These are phyloP conservation scores for Porites lutea DNA, from an alignment of 64 coral and sea anemone genomes.

Conservation along the genomic window DNA sequence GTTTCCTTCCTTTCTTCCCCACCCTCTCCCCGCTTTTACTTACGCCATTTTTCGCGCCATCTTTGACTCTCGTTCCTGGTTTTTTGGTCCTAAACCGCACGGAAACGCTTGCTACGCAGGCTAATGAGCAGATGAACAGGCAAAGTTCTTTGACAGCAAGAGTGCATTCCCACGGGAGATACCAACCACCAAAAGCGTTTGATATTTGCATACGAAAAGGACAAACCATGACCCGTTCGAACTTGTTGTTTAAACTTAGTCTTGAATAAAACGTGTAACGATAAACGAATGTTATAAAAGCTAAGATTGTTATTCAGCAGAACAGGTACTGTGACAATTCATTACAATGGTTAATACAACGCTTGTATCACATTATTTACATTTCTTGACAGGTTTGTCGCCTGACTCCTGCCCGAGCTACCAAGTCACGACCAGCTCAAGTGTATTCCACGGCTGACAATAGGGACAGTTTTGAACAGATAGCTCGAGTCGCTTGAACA, in stretches of 20 bases:
- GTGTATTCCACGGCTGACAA: neutral
- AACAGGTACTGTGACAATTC: conserved; percentile 7
- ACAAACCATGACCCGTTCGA: too few species aligned
- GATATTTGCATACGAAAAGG: too few species aligned
- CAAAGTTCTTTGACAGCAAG: neutral
- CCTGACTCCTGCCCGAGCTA: neutral
- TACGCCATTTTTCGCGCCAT: too few species aligned
- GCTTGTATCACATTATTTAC: conserved; percentile 7
- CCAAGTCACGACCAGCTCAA: neutral
- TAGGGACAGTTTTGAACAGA: too few species aligned
- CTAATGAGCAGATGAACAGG: neutral
- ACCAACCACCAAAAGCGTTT: neutral
- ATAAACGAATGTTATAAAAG: too few species aligned
- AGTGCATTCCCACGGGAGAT: neutral
- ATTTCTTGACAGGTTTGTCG: neutral
- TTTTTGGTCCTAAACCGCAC: too few species aligned
- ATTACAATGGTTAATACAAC: conserved; percentile 2
- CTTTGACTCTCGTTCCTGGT: too few species aligned
- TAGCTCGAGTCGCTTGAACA: neutral
- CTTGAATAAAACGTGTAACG: too few species aligned
- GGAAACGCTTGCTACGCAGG: too few species aligned
- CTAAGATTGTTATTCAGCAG: neutral
- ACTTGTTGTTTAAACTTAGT: neutral
- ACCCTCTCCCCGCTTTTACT: too few species aligned
- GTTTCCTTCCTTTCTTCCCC: too few species aligned